phyloP scores from a whole-genome alignment of 2,797 vertebrate genomes.

The Onychomys torridus region DNA sequence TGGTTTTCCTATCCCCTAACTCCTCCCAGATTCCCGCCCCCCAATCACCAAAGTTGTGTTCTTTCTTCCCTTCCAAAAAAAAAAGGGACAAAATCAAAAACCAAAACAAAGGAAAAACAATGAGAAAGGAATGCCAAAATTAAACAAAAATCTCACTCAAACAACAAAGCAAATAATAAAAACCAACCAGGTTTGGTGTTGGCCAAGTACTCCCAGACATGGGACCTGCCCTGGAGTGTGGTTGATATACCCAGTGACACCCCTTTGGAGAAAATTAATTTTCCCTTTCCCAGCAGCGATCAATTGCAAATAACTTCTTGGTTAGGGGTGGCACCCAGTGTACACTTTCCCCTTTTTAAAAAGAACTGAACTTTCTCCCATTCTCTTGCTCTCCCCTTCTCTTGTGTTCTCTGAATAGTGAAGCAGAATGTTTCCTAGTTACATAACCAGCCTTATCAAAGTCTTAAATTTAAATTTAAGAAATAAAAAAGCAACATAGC shows the following conservation, averaged over 20 bases:
- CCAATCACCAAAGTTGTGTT: not conserved
- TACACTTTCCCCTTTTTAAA: too few species aligned
- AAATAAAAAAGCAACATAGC: not conserved
- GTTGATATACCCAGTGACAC: not conserved
- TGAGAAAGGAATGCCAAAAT: not conserved
- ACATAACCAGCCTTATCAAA: constrained; percentile 21
- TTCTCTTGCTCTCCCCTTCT: not conserved
- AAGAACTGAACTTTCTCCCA: not conserved
- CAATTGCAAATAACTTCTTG: not conserved
- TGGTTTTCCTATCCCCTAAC: not conserved
- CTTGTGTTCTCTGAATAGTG: constrained; percentile 14
- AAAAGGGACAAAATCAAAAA: not conserved
- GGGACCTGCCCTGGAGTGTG: not conserved
- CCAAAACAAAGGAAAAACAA: not conserved
- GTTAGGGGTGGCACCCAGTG: not conserved
- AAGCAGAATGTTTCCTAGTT: not conserved
- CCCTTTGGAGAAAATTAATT: not conserved
- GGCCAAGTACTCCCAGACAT: not conserved
- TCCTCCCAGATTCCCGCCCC: not conserved
- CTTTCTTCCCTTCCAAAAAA: not conserved
- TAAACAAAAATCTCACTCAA: not conserved
- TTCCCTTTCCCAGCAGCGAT: not conserved
- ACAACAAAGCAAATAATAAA: not conserved
- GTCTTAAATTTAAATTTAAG: constrained; percentile 14
- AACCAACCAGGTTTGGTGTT: not conserved